Evolutionary conservation across 2,888 invertebrate species (phyloP).

Genomic region (Monopis laevigella): DNA sequence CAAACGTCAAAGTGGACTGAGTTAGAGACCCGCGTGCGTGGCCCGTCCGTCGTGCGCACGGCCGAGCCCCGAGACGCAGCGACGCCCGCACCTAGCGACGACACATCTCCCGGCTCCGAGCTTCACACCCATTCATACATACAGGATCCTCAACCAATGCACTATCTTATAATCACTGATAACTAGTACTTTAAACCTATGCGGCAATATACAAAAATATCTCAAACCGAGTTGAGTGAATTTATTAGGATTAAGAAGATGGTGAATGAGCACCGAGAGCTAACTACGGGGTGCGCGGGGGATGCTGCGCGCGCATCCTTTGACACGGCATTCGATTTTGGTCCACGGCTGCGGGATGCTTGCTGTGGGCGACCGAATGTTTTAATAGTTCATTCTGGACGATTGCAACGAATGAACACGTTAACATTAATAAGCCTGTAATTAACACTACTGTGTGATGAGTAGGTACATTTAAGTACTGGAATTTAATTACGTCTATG

Average conservation of each 20-base stretch:
- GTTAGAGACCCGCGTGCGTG: slow-evolving; percentile 48
- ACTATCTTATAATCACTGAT: slow-evolving; percentile 3
- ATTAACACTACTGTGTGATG: no score
- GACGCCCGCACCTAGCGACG: slow-evolving; percentile 58
- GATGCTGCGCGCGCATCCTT: slow-evolving; percentile 50
- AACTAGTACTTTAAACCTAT: neutral
- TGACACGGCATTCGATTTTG: slow-evolving; percentile 67
- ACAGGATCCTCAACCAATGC: neutral
- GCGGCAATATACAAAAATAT: neutral
- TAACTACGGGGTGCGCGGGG: slow-evolving; percentile 38
- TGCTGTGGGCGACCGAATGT: slow-evolving; percentile 54
- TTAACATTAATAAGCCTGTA: neutral
- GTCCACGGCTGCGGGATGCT: slow-evolving; percentile 66
- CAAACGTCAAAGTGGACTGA: slow-evolving; percentile 63
- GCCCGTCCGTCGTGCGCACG: slow-evolving; percentile 45
- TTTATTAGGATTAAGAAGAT: slow-evolving; percentile 56
- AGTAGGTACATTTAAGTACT: no score
- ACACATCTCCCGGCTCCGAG: slow-evolving; percentile 38
- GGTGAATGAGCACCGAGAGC: slow-evolving; percentile 60
- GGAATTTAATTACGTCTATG: no score
- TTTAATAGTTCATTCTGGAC: slow-evolving; percentile 62
- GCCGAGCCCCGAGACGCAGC: slow-evolving; percentile 59
- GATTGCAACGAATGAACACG: slow-evolving; percentile 23
- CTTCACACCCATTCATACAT: neutral
- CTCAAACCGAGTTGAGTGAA: slow-evolving; percentile 25